A percentile compares a stretch with the other conserved stretches of the same genome.
Evolutionary conservation across 2,113 vertebrate genomes (phyloP).

Genomic region (Cyrtonyx montezumae): DNA sequence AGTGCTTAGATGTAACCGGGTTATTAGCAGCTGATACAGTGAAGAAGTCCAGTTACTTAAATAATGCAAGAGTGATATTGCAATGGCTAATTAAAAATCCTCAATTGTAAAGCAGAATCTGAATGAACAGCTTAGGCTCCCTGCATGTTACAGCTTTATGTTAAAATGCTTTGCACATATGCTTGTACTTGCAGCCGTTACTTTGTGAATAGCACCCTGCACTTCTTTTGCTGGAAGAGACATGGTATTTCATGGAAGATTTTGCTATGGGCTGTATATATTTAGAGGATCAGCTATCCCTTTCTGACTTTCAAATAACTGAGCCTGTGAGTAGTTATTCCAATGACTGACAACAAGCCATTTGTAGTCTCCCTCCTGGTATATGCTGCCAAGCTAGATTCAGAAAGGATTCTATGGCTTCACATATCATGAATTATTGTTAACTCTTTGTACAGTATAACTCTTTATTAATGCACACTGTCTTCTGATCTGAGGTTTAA

Average conservation of each 20-base stretch:
- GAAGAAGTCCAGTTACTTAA: background rate
- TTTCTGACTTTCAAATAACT: background rate
- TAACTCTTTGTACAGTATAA: too few species aligned
- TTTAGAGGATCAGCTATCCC: background rate
- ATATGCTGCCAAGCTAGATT: background rate
- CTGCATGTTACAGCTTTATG: background rate
- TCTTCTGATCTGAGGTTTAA: background rate
- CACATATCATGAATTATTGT: background rate
- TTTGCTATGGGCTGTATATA: background rate
- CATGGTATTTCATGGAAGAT: background rate
- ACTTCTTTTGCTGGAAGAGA: background rate
- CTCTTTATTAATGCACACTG: background rate
- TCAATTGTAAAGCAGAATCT: background rate
- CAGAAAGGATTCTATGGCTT: background rate
- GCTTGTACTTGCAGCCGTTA: background rate
- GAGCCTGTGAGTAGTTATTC: background rate
- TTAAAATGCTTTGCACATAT: background rate
- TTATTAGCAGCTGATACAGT: accelerated
- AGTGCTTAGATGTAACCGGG: background rate
- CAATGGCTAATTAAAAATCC: background rate
- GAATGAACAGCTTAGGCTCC: background rate
- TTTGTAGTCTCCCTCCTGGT: background rate
- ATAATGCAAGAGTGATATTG: background rate
- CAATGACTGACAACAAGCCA: background rate
- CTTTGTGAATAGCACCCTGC: background rate